phyloP scores from a whole-genome alignment of 2,888 invertebrate species.

The Micropterix aruncella region DNA sequence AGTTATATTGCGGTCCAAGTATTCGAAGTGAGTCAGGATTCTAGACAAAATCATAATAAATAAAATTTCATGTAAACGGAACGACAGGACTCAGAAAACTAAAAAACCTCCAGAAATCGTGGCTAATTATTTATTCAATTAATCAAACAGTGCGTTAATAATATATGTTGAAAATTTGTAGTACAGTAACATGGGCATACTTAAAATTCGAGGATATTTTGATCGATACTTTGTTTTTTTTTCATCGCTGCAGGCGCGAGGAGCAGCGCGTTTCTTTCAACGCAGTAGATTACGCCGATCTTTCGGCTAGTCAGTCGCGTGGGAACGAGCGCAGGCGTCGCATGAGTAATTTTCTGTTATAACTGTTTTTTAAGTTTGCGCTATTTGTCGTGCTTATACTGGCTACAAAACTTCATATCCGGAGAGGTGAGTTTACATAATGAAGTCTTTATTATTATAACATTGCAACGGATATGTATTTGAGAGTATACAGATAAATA shows the following conservation, averaged over 20 bases:
- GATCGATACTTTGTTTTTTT: neutral
- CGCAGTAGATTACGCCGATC: neutral
- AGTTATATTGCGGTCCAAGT: neutral
- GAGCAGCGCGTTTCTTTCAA: neutral
- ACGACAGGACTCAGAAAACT: too few relatives aligned
- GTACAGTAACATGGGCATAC: slow-evolving; percentile 1
- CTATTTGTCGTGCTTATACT: neutral
- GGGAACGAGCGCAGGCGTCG: neutral
- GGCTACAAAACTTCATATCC: neutral
- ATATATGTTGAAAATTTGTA: neutral
- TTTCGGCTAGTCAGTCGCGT: neutral
- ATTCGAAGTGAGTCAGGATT: neutral
- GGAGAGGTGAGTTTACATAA: neutral
- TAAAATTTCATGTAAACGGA: too few relatives aligned
- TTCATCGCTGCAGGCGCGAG: neutral
- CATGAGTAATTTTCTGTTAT: neutral
- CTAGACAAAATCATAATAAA: too few relatives aligned
- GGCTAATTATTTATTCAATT: neutral
- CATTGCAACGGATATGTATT: slow-evolving; percentile 1
- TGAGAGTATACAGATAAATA: slow-evolving; percentile 1
- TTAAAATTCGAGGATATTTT: neutral
- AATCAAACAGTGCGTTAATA: neutral
- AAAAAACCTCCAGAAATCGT: too few relatives aligned
- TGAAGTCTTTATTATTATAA: neutral
- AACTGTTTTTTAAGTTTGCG: neutral